These are phyloP conservation scores for Diaphora mendica DNA, from an alignment of 2,888 invertebrate genomes.

Conservation along the genomic window DNA sequence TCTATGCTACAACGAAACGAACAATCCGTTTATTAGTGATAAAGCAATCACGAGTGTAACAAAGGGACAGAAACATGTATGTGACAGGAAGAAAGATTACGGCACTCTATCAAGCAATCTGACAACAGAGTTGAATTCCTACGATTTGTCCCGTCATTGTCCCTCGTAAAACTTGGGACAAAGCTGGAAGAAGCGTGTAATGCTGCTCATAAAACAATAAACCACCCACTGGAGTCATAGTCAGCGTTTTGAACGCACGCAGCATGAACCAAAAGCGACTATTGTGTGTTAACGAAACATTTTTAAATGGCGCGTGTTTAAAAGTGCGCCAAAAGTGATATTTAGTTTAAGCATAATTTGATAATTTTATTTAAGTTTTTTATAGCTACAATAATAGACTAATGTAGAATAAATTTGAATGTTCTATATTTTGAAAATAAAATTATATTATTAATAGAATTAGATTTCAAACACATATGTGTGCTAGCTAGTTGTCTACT, in stretches of 20 bases:
- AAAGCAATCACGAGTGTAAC: conserved; percentile 52
- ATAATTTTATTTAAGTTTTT: not conserved
- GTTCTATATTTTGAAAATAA: no score
- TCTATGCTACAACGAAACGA: conserved; percentile 17
- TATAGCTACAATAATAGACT: no score
- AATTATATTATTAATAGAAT: no score
- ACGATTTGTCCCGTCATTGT: conserved; percentile 74
- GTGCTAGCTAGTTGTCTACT: no score
- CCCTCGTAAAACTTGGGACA: conserved; percentile 60
- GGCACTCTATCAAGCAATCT: conserved; percentile 71
- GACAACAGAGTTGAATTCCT: conserved; percentile 73
- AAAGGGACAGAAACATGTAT: conserved; percentile 63
- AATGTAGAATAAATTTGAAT: no score
- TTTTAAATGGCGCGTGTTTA: conserved; percentile 51
- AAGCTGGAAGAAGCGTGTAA: conserved; percentile 70
- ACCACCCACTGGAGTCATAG: conserved; percentile 70
- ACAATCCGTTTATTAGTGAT: conserved; percentile 52
- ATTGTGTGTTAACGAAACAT: conserved; percentile 51
- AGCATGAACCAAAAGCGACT: conserved; percentile 46
- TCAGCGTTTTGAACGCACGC: conserved; percentile 40
- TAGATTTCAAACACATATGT: no score
- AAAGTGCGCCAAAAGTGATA: conserved; percentile 58
- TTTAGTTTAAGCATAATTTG: not conserved
- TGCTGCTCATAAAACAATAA: conserved; percentile 79
- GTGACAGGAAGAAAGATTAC: conserved; percentile 78